Evolutionary conservation across 2,888 invertebrate species (phyloP).

Genomic region (Drosophila gaucha): DNA sequence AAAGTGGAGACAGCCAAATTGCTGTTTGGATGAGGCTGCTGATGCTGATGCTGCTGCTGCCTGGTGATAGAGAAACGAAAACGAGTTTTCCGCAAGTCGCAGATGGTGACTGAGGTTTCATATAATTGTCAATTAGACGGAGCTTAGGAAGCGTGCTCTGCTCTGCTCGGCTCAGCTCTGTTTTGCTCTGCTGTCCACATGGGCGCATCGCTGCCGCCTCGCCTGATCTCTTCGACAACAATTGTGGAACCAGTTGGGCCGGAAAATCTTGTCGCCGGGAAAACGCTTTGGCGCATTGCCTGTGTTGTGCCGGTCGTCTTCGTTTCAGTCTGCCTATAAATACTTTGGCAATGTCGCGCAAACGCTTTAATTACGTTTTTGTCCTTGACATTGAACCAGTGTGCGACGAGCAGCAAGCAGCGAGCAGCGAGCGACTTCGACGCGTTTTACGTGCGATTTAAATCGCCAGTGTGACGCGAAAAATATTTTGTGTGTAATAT

Average conservation of each 20-base stretch:
- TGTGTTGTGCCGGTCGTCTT: constrained; percentile 53
- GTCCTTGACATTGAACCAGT: constrained; percentile 83
- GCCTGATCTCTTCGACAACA: constrained; percentile 36
- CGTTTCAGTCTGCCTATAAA: constrained; percentile 74
- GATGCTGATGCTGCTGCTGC: constrained; percentile 1
- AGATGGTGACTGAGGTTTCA: constrained; percentile 32
- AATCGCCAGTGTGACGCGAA: constrained; percentile 43
- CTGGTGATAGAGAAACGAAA: constrained; percentile 44
- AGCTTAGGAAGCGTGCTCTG: constrained; percentile 62
- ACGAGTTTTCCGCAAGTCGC: constrained; percentile 53
- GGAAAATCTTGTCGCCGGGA: constrained; percentile 78
- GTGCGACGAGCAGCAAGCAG: constrained; percentile 29
- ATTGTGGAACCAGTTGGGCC: constrained; percentile 69
- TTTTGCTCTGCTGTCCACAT: constrained; percentile 3
- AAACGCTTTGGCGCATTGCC: constrained; percentile 50
- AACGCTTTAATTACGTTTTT: constrained; percentile 83
- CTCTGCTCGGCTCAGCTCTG: constrained; percentile 4
- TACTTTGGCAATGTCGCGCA: constrained; percentile 73
- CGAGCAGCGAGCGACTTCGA: constrained; percentile 30
- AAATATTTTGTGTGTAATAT: constrained; percentile 25
- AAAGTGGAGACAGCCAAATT: constrained; percentile 64
- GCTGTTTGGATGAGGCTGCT: constrained; percentile 10
- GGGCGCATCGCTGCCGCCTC: constrained; percentile 38
- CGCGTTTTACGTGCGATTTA: constrained; percentile 58
- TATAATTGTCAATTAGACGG: constrained; percentile 71